phyloP scores from a whole-genome alignment of 2,113 vertebrate genomes.

The Petrocephalus microphthalmus region DNA sequence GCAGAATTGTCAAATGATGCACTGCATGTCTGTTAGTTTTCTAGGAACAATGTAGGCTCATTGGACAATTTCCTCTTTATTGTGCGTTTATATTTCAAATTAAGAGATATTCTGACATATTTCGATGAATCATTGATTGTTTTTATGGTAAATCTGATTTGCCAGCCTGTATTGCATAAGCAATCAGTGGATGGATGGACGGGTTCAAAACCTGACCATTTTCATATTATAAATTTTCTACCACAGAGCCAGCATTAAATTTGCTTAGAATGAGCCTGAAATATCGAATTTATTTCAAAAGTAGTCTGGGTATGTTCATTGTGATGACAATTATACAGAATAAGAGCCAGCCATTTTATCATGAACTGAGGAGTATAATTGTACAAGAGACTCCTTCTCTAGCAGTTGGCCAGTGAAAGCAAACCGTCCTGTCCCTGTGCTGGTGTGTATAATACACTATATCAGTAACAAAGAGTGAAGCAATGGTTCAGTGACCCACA shows the following conservation, averaged over 20 bases:
- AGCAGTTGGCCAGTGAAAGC: constrained; percentile 3
- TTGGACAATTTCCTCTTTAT: neutral
- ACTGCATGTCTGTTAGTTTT: neutral
- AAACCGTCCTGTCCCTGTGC: neutral
- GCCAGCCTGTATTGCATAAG: neutral
- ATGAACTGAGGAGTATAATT: neutral
- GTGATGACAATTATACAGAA: neutral
- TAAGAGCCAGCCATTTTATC: neutral
- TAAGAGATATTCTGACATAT: neutral
- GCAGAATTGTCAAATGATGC: neutral
- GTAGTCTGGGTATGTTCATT: neutral
- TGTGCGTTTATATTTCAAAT: neutral
- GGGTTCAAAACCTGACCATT: neutral
- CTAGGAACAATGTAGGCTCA: neutral
- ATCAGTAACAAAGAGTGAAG: neutral
- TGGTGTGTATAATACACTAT: neutral
- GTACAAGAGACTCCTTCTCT: neutral
- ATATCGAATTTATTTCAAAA: neutral
- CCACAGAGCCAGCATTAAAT: neutral
- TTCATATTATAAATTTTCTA: neutral
- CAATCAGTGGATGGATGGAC: neutral
- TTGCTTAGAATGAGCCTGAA: neutral
- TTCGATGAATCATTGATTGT: neutral
- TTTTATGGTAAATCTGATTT: neutral
- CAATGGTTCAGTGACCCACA: neutral